Conservation (phyloP, 1,140 invertebrate genomes). For the Neodiprion lecontei region DNA sequence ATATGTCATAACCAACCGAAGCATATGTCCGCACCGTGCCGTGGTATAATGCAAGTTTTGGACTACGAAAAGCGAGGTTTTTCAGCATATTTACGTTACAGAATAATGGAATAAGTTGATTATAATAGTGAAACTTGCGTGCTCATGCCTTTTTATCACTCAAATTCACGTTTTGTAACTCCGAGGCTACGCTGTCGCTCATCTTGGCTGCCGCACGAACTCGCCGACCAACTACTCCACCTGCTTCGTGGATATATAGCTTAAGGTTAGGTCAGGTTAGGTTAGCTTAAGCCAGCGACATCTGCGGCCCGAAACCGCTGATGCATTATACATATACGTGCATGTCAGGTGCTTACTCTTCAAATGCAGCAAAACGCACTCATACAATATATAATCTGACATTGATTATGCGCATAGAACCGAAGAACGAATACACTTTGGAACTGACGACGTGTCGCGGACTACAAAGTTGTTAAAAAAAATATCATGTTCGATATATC, state of each 20-base stretch:
- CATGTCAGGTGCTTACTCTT: slow-evolving; percentile 11
- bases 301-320: slow-evolving; percentile 30
- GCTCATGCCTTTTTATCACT: slow-evolving; percentile 72
- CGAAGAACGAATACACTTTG: no score
- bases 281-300: neutral
- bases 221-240: neutral
- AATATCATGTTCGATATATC: no score
- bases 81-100: slow-evolving; percentile 65
- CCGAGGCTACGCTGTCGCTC: slow-evolving; percentile 60
- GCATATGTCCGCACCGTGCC: slow-evolving; percentile 49
- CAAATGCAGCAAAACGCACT: neutral
- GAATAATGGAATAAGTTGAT: slow-evolving; percentile 45
- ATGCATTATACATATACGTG: neutral
- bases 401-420: no score
- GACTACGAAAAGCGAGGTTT: slow-evolving; percentile 60
- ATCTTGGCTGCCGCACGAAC: slow-evolving; percentile 41
- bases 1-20: slow-evolving; percentile 53
- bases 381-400: no score
- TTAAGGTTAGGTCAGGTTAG: neutral
- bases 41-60: slow-evolving; percentile 59
- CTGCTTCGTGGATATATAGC: neutral
- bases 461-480: no score
- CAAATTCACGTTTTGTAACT: slow-evolving; percentile 65
- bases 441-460: no score
- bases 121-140: slow-evolving; percentile 44